Conservation (phyloP, 2,797 vertebrate species). For the Pseudochirops cupreus region DNA sequence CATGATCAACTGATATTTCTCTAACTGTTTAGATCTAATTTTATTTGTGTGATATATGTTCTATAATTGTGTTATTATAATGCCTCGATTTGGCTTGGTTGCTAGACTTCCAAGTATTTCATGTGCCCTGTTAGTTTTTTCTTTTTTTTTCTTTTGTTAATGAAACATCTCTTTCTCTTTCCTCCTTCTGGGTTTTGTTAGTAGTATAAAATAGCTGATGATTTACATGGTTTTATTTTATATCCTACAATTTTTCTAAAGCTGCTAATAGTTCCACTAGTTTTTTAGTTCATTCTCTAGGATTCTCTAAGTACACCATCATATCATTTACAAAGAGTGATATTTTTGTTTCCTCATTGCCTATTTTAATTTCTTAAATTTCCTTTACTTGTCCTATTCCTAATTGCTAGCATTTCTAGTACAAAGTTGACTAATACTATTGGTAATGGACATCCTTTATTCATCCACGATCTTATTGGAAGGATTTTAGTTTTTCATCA, state of each 20-base stretch:
- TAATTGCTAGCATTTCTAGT: neutral
- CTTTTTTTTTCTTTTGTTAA: too few relatives aligned
- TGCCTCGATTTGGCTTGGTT: too few relatives aligned
- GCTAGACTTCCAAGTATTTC: too few relatives aligned
- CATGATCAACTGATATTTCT: too few relatives aligned
- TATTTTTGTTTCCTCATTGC: neutral
- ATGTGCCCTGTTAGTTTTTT: too few relatives aligned
- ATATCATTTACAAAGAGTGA: neutral
- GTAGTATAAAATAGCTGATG: neutral
- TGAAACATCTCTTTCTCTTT: neutral
- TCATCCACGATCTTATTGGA: neutral
- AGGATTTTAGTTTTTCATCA: neutral
- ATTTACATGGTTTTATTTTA: neutral
- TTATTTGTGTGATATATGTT: too few relatives aligned
- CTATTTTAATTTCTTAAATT: neutral
- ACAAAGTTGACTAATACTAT: neutral
- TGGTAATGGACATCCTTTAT: neutral
- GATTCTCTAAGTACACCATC: neutral
- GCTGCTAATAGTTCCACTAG: neutral
- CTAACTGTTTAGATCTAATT: too few relatives aligned
- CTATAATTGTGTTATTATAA: too few relatives aligned
- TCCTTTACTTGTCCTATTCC: neutral
- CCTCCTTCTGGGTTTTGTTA: neutral
- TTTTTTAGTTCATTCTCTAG: neutral
- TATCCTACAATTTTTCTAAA: neutral